phyloP scores from a whole-genome alignment of 2,888 invertebrate species.

The Luffia ferchaultella region DNA sequence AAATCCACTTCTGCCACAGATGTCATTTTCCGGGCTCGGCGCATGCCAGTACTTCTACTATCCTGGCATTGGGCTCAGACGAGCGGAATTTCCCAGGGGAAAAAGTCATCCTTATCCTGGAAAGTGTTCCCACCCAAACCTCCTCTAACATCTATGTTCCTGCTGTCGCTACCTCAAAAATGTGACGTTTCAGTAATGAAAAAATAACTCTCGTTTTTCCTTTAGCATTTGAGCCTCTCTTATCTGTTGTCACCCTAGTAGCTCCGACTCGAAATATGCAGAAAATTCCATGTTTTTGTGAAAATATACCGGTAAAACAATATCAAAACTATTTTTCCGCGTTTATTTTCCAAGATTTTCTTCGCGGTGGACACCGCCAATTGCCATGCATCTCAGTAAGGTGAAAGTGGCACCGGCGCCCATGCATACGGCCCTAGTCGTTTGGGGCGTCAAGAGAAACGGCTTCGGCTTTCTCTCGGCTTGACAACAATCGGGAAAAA shows the following conservation, averaged over 20 bases:
- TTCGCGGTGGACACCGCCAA: background rate
- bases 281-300: conserved; percentile 54
- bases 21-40: conserved; percentile 6
- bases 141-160: conserved; percentile 20
- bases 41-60: conserved; percentile 6
- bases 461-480: conserved; percentile 8
- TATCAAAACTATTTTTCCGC: conserved; percentile 15
- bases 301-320: conserved; percentile 25
- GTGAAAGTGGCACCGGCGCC: conserved; percentile 1
- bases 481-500: background rate
- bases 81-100: conserved; percentile 1
- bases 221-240: conserved; percentile 5
- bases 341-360: conserved; percentile 13
- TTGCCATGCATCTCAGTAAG: background rate
- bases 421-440: conserved; percentile 9
- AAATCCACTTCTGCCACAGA: conserved; percentile 4
- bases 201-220: conserved; percentile 10
- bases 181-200: conserved; percentile 24
- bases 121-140: background rate
- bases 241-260: conserved; percentile 29
- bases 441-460: conserved; percentile 16
- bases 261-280: conserved; percentile 44
- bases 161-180: conserved; percentile 29
- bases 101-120: background rate
- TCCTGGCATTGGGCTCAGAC: background rate